Evolutionary conservation across 2,888 invertebrate genomes (phyloP).

Genomic region (Phytoseiulus persimilis): DNA sequence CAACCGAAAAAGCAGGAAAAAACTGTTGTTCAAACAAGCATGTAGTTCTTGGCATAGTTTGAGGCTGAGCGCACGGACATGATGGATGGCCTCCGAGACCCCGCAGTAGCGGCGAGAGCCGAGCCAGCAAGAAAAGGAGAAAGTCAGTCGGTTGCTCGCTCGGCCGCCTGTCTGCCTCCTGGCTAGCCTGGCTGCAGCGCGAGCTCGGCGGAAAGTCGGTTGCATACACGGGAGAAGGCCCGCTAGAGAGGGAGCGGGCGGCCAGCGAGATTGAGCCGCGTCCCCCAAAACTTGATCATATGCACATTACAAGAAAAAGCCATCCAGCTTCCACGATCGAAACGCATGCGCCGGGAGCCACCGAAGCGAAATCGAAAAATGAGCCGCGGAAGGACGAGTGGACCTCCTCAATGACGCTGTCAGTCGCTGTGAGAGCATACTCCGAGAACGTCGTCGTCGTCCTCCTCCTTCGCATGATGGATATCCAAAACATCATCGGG

Average conservation of each 20-base stretch:
- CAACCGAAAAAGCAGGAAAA: background rate
- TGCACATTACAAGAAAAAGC: constrained; percentile 38
- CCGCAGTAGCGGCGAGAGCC: background rate
- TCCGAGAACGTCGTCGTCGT: background rate
- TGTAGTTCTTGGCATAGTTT: constrained; percentile 15
- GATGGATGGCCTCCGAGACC: background rate
- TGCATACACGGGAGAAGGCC: background rate
- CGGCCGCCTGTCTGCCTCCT: background rate
- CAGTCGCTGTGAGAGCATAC: background rate
- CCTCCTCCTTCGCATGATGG: background rate
- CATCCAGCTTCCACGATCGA: background rate
- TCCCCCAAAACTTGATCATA: constrained; percentile 37
- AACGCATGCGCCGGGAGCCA: background rate
- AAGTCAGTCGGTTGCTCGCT: background rate
- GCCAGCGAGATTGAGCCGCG: background rate
- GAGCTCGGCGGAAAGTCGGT: background rate
- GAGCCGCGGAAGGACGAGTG: background rate
- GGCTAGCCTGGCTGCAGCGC: background rate
- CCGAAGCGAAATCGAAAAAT: background rate
- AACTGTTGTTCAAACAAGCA: constrained; percentile 39
- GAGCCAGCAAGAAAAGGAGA: background rate
- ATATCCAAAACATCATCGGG: too few species aligned
- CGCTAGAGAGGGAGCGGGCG: background rate
- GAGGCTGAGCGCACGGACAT: constrained; percentile 5
- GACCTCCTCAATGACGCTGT: background rate